Evolutionary conservation across 2,113 vertebrate genomes (phyloP), one percentile per base, ranked within the genome.

Genomic region (Piaya cayana): DNA sequence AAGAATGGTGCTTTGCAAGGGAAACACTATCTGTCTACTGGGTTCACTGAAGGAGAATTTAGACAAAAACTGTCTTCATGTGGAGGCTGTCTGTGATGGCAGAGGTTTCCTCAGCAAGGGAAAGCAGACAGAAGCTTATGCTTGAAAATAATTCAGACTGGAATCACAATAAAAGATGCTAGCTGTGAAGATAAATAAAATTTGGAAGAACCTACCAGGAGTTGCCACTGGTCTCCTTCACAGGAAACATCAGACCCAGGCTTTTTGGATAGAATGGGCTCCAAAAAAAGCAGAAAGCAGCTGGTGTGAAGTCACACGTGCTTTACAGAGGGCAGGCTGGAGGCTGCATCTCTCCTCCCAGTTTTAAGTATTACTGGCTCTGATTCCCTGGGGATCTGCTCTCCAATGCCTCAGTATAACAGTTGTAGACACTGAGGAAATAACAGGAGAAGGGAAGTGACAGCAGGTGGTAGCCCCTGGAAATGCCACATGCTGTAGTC

Each of bases 381-480:
- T 82, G 8, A 32, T 82, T 59, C 49, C 11, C 21, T 53, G 4
- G 12, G 19, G 27, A 62, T 30, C 9, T 49, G 19, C 15, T 26
- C 15, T 71, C 20, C 29, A 25, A 0, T 47, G 25, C 4, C 6
- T 27, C 25, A 34, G 1, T 29, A 55, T 0, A 1, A 64, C 26
- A 56, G 22, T 4, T 58, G 7, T 27, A 69, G n/a, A 8, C 39
- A 15, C 36, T 75, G 42, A 25, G 74, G 56, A 17, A 91, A 49
- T 65, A 42, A 8, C 56, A n/a, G 69, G 30, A 56, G 55, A 69
- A 52, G 3, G 29, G 26, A 53, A 52, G 3, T 26, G 26, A 53
- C 14, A 64, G 65, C 23, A 77, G 15, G 25, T 55, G 42, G 22
- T 79, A 60, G 30, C 13, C 11, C 32, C 18, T 47, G 2, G 2